Base-by-base conservation (phyloP, 2,113 vertebrate species). In the Actinemys pallida region DNA sequence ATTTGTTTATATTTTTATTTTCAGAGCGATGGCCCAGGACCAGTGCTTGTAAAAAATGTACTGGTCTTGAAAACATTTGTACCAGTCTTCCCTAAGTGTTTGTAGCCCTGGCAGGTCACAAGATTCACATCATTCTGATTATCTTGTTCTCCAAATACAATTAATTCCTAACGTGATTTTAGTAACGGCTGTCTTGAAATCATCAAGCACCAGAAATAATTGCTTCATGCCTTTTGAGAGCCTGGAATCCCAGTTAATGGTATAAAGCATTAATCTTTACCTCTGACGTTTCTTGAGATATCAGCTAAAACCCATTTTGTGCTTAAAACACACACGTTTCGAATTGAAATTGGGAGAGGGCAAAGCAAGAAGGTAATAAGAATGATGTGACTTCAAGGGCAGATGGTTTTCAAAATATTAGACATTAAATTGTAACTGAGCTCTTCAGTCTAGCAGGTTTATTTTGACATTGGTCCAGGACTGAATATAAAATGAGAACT, bases 71-170 rank as follows among this genome's bases (percentile, higher is more conserved):
- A 95, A 88, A 84, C 84, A 62, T 2, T 47, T 81, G 76, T 86
- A 19, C 42, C 27, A 42, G 8, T 93, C 94, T 93, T 49, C 78
- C 35, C 57, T 45, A 45, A 81, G 72, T 86, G 47, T 8, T 3
- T 49, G 16, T 12, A 69, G 85, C 16, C 56, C 9, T 47, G 5
- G 45, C 22, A 47, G 49, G 11, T 78, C 82, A 93, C 39, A 53
- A 87, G 72, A 86, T 94, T 78, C 31, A 56, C 62, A 81, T 10
- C 82, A 81, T 81, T 89, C 86, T 89, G 89, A 72, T 91, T 88
- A 95, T 31, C 53, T 79, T 16, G 82, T 94, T 91, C 45, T 88
- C 78, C 83, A 84, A 88, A 81, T 93, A 42, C 90, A 88, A n/a
- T 86, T 86, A 50, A 56, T 49, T 84, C 54, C 59, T 84, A 89